phyloP scores from a whole-genome alignment of 2,797 vertebrate species.

The Pseudochirops corinnae region DNA sequence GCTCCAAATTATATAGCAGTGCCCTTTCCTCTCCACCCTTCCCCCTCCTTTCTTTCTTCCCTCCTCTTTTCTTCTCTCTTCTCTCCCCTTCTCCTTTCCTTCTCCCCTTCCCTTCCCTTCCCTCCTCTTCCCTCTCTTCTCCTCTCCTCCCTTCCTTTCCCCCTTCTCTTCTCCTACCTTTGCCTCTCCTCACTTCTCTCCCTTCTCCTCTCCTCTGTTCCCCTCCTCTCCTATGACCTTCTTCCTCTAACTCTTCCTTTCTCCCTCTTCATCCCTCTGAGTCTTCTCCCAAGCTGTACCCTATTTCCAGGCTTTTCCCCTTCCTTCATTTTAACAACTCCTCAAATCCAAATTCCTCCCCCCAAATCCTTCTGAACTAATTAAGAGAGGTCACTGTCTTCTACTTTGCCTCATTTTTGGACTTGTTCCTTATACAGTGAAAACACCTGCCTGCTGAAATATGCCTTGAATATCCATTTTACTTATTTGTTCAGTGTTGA shows the following conservation, averaged over 20 bases:
- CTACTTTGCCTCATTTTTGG: not conserved
- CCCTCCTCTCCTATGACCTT: not conserved
- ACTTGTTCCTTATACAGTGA: not conserved
- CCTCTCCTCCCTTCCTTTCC: fast-evolving
- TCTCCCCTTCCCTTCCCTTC: fast-evolving
- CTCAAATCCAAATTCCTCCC: slow-evolving; percentile 31
- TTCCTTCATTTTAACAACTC: slow-evolving; percentile 22
- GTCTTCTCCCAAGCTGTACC: not conserved
- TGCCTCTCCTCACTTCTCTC: not conserved
- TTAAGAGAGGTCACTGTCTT: not conserved
- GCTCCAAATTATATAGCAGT: not conserved
- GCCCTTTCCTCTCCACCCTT: not conserved
- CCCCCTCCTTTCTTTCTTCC: fast-evolving
- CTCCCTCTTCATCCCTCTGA: not conserved
- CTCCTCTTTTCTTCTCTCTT: not conserved
- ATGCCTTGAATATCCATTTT: not conserved
- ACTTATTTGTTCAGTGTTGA: not conserved
- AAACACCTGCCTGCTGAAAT: not conserved
- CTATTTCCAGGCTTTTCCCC: not conserved
- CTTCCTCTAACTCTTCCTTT: not conserved
- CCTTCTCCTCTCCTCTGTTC: not conserved
- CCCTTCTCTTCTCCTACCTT: not conserved
- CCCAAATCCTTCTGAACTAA: not conserved
- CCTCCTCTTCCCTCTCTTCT: fast-evolving
- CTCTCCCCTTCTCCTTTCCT: not conserved